These are phyloP conservation scores for Rhineura floridana DNA, from an alignment of 2,113 vertebrate genomes.

Conservation along the genomic window DNA sequence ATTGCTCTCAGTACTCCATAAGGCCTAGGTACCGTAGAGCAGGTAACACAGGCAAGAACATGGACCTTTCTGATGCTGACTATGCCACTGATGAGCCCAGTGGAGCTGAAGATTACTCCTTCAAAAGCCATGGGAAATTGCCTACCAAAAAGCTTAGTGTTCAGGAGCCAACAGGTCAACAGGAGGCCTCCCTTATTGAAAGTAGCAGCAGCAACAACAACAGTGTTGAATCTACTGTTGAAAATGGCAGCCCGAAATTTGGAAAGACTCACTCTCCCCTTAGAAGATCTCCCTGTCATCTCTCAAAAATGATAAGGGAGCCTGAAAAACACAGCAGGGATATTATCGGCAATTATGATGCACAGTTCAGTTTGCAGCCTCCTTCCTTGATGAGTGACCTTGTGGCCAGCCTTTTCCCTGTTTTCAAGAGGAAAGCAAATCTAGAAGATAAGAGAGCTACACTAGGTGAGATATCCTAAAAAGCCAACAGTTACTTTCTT, in stretches of 20 bases:
- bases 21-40: slow-evolving; percentile 15
- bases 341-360: background rate
- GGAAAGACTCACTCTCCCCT: background rate
- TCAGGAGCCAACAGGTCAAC: background rate
- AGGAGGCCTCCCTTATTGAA: slow-evolving; percentile 16
- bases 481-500: background rate
- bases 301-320: background rate
- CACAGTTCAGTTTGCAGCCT: background rate
- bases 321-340: slow-evolving; percentile 25
- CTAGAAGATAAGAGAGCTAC: background rate
- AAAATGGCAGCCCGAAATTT: slow-evolving; percentile 1
- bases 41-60: slow-evolving; percentile 21
- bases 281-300: background rate
- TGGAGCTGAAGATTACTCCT: slow-evolving; percentile 43
- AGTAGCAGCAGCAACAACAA: slow-evolving; percentile 58
- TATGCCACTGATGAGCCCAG: slow-evolving; percentile 72
- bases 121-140: slow-evolving; percentile 1
- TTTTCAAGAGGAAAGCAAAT: slow-evolving; percentile 36
- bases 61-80: slow-evolving; percentile 66
- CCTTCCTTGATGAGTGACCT: slow-evolving; percentile 23
- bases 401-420: slow-evolving; percentile 36
- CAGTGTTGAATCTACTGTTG: slow-evolving; percentile 5
- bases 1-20: slow-evolving; percentile 34
- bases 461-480: slow-evolving; percentile 29
- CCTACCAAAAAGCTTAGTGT: slow-evolving; percentile 9